Evolutionary conservation across 2,113 vertebrate genomes (phyloP).

Genomic region (Henicopernis longicauda): DNA sequence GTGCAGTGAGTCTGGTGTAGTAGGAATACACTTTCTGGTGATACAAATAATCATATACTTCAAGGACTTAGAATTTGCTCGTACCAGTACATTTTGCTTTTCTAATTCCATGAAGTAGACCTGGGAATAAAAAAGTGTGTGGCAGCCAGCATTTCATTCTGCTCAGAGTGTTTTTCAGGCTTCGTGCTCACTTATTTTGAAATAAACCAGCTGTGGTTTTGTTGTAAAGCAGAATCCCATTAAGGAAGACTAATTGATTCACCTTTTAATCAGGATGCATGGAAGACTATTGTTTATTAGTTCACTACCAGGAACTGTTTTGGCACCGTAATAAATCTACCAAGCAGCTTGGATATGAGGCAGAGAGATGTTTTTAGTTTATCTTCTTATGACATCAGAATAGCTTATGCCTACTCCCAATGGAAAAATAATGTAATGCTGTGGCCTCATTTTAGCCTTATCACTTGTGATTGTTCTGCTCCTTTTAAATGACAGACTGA

Average conservation of each 20-base stretch:
- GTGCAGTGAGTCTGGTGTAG: not conserved
- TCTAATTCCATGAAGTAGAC: not conserved
- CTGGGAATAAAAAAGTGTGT: not conserved
- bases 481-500: not conserved
- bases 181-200: not conserved
- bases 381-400: not conserved
- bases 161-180: not conserved
- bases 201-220: not conserved
- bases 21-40: not conserved
- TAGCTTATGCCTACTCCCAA: not conserved
- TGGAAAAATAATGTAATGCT: not conserved
- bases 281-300: slow-evolving; percentile 20
- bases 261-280: slow-evolving; percentile 18
- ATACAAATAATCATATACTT: not conserved
- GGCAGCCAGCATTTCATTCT: not conserved
- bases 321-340: not conserved
- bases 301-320: not conserved
- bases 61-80: not conserved
- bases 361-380: not conserved
- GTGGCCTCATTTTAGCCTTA: not conserved
- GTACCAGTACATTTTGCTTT: not conserved
- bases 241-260: slow-evolving; percentile 41
- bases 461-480: not conserved
- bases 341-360: not conserved
- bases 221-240: not conserved